These are phyloP conservation scores for Eciton burchellii DNA, from an alignment of 1,140 invertebrate genomes.

Conservation along the genomic window DNA sequence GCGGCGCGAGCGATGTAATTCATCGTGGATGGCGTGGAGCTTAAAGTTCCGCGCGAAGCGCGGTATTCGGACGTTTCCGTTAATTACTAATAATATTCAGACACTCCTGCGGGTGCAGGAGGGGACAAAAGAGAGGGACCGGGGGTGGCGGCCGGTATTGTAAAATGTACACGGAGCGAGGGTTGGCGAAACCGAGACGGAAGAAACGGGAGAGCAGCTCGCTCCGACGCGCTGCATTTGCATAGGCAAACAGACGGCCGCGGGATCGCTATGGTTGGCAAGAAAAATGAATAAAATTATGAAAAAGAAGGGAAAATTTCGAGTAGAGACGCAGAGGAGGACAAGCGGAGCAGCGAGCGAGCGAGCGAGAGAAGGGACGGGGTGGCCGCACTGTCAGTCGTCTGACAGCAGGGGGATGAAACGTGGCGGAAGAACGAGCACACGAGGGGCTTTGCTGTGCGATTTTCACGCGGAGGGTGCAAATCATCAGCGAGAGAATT, in stretches of 20 bases:
- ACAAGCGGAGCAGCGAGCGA: slow-evolving; percentile 14
- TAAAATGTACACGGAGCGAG: slow-evolving; percentile 57
- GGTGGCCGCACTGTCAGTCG: slow-evolving; percentile 63
- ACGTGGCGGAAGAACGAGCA: slow-evolving; percentile 78
- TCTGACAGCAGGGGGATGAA: slow-evolving; percentile 78
- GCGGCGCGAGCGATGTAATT: slow-evolving; percentile 33
- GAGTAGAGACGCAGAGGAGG: slow-evolving; percentile 46
- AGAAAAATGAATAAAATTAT: slow-evolving; percentile 87
- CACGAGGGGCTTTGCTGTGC: slow-evolving; percentile 62
- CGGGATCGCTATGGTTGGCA: slow-evolving; percentile 76
- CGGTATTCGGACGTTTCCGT: slow-evolving; percentile 73
- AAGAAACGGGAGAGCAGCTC: slow-evolving; percentile 55
- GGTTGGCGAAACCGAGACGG: slow-evolving; percentile 42
- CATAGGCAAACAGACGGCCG: slow-evolving; percentile 84
- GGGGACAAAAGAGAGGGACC: slow-evolving; percentile 56
- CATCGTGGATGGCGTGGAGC: background rate
- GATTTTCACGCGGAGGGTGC: slow-evolving; percentile 77
- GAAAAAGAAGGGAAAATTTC: slow-evolving; percentile 66
- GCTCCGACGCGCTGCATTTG: slow-evolving; percentile 78
- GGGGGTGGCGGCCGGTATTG: slow-evolving; percentile 35
- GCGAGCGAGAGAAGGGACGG: background rate
- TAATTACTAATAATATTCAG: slow-evolving; percentile 86
- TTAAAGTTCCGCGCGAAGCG: background rate
- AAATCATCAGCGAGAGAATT: slow-evolving; percentile 72
- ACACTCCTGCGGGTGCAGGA: slow-evolving; percentile 59